phyloP scores from a whole-genome alignment of 2,888 invertebrate genomes.

The Abrostola tripartita region DNA sequence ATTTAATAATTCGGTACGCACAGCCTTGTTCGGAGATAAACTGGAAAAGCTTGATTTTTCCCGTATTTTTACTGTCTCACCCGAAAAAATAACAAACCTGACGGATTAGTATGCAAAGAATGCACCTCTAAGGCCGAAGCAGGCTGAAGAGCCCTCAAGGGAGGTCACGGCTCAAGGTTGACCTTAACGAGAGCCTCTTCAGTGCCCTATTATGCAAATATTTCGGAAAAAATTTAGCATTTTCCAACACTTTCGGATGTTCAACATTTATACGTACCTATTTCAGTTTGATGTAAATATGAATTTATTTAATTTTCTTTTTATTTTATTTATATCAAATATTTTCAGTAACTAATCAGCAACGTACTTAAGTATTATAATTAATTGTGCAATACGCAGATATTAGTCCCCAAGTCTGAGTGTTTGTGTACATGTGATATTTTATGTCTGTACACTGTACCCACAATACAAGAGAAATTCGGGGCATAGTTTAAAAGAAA shows the following conservation, averaged over 20 bases:
- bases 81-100: background rate
- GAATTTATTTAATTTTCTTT: background rate
- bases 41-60: background rate
- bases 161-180: conserved; percentile 1
- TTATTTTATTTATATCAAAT: background rate
- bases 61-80: background rate
- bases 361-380: too few species aligned
- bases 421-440: too few species aligned
- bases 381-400: too few species aligned
- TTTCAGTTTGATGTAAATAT: background rate
- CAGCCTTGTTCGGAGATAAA: too few species aligned
- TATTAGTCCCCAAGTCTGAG: too few species aligned
- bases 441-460: too few species aligned
- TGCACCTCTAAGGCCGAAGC: background rate
- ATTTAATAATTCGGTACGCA: too few species aligned
- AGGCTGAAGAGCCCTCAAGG: background rate
- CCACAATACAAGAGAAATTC: too few species aligned
- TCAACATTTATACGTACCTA: background rate
- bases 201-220: conserved; percentile 2
- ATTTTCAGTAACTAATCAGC: too few species aligned
- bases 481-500: too few species aligned
- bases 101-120: conserved; percentile 2
- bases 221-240: background rate
- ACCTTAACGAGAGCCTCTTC: background rate
- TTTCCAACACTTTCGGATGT: background rate